Base-by-base conservation (phyloP, 2,113 vertebrate genomes). In the Oryzias woworae region DNA sequence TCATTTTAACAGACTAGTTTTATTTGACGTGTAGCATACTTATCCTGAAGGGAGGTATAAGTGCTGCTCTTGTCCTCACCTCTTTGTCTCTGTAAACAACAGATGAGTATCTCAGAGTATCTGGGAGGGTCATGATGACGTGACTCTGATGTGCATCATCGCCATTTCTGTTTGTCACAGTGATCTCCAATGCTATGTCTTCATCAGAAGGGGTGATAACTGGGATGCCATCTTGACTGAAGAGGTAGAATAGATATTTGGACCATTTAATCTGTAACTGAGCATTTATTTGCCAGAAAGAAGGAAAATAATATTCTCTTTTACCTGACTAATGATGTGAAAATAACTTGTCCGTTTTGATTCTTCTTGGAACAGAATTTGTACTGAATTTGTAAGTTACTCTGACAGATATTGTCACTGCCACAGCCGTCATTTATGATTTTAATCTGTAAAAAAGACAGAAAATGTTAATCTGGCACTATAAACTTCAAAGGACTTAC, bases 111-210 rank as follows among this genome's bases (percentile, higher is more conserved):
- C 84, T 93, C 63, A 98, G 84, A 15, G 92, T 92, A 12, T 94
- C 90, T 0, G 96, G 95, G 58, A 97, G 93, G 2, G 58, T 82
- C 24, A 93, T 92, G 12, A 89, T 48, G 3, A 93, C 72, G 63
- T 79, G 91, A 16, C 92, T 93, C 85, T 95, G 94, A 16, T 98
- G 95, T 0, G 95, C 95, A 2, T 96, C 94, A 12, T 98, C 96
- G 0, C 95, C 95, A 14, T 93, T 90, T 36, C 76, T 89, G 71
- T 98, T 98, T 2, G 91, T 95, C 73, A 96, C 94, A 0, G 90
- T 96, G 81, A 98, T 88, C 86, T 96, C 93, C 74, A 98, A 83
- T 41, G 93, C 95, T 53, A 96, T 92, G 57, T 95, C 92, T 18
- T 92, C 94, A 62, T 94, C 89, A 80, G 94, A 94, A 4, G 96